A percentile compares a stretch with the other conserved stretches of the same genome.
phyloP scores from a whole-genome alignment of 35 echinoderm and acorn worm genomes.

The Ptychodera flava region DNA sequence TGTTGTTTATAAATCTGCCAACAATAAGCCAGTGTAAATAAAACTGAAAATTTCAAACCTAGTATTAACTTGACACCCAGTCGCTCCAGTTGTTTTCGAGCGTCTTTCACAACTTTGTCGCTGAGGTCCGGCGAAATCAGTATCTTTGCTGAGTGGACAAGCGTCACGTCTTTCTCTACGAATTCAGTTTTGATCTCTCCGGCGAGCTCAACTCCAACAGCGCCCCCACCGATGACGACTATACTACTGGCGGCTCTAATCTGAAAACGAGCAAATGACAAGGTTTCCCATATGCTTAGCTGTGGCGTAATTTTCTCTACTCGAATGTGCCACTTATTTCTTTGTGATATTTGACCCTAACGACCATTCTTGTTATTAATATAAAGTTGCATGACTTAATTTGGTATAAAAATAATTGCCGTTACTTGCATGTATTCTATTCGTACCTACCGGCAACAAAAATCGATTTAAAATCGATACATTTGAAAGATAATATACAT shows the following conservation, averaged over 20 bases:
- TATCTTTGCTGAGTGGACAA: constrained; percentile 15
- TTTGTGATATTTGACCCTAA: too few species aligned
- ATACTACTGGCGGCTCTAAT: constrained; percentile 30
- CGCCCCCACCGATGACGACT: constrained; percentile 34
- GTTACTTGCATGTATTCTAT: too few species aligned
- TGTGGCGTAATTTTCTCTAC: neutral
- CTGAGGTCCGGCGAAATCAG: neutral
- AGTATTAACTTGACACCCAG: constrained; percentile 18
- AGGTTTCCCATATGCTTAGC: too few species aligned
- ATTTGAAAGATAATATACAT: too few species aligned
- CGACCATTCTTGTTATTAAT: too few species aligned
- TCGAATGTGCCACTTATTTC: too few species aligned
- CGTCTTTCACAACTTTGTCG: neutral
- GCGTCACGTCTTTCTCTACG: constrained; percentile 29
- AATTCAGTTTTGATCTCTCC: constrained; percentile 52
- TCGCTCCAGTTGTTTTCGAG: constrained; percentile 8
- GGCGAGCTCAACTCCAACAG: constrained; percentile 43
- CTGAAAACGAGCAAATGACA: constrained; percentile 3
- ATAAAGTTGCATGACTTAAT: too few species aligned
- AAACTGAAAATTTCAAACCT: constrained; percentile 10
- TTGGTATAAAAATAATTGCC: too few species aligned
- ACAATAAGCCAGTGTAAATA: too few species aligned
- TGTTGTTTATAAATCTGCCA: too few species aligned
- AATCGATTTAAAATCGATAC: too few species aligned
- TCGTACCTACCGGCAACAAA: too few species aligned